phyloP scores from a whole-genome alignment of 2,888 invertebrate species.

The Oscheius sp. region DNA sequence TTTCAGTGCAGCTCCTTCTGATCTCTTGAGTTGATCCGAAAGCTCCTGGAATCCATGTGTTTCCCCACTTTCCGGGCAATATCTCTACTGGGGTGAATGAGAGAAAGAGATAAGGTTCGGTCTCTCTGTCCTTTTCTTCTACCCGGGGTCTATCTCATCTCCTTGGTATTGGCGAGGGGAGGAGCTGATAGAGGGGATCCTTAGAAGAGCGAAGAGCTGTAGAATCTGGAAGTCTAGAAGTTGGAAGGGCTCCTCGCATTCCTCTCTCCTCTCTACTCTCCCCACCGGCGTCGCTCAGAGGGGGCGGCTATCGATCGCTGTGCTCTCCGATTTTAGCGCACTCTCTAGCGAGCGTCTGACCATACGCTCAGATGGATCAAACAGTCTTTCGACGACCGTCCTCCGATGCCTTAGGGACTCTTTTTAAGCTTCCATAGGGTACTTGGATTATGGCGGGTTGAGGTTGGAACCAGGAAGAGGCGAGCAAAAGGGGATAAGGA shows the following conservation, averaged over 20 bases:
- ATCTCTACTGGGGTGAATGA: too few species aligned
- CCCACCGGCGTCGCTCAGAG: conserved; percentile 1
- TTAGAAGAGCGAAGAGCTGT: too few species aligned
- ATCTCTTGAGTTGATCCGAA: too few species aligned
- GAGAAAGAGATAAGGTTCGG: too few species aligned
- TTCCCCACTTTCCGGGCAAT: too few species aligned
- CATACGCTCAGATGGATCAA: conserved; percentile 31
- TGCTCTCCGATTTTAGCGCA: background rate
- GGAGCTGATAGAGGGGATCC: background rate
- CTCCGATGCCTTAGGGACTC: background rate
- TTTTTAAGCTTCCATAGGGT: background rate
- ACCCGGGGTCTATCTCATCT: too few species aligned
- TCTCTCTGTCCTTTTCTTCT: too few species aligned
- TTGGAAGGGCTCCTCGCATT: background rate
- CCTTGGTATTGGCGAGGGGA: background rate
- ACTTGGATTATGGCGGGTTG: too few species aligned
- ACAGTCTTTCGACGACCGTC: conserved; percentile 10
- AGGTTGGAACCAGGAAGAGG: too few species aligned
- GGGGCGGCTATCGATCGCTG: conserved; percentile 28
- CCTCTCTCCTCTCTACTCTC: background rate
- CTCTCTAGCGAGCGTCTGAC: conserved; percentile 21
- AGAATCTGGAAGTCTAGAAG: background rate
- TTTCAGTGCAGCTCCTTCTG: too few species aligned
- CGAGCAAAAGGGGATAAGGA: background rate
- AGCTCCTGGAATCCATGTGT: too few species aligned